Evolutionary conservation across 2,888 invertebrate genomes (phyloP).

Genomic region (Galerucella nymphaeae): DNA sequence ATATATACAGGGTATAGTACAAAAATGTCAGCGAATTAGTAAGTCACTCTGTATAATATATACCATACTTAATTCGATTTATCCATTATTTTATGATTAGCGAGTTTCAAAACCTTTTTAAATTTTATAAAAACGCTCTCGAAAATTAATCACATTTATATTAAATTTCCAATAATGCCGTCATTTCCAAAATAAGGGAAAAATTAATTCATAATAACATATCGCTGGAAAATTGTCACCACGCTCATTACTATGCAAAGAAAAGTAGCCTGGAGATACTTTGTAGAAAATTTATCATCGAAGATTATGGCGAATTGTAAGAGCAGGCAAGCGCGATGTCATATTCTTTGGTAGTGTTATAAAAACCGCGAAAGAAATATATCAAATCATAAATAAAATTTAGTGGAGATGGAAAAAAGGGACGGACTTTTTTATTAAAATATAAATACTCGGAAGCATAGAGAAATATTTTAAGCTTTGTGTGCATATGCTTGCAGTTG

Average conservation of each 20-base stretch:
- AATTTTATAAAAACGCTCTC: too few relatives aligned
- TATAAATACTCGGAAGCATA: not conserved
- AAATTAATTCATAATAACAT: conserved; percentile 13
- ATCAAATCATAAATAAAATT: conserved; percentile 37
- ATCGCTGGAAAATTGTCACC: conserved; percentile 23
- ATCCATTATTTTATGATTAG: too few relatives aligned
- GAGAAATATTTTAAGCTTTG: too few relatives aligned
- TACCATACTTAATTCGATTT: too few relatives aligned
- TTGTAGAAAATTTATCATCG: conserved; percentile 27
- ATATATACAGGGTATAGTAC: too few relatives aligned
- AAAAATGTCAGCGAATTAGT: too few relatives aligned
- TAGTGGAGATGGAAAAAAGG: conserved; percentile 9
- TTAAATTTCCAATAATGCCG: not conserved
- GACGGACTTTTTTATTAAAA: not conserved
- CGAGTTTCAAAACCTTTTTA: too few relatives aligned
- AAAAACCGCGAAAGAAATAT: conserved; percentile 26
- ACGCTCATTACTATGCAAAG: conserved; percentile 32
- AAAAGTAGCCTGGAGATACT: conserved; percentile 27
- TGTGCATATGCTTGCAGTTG: too few relatives aligned
- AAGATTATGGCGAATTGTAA: conserved; percentile 27
- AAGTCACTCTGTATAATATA: too few relatives aligned
- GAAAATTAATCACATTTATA: too few relatives aligned
- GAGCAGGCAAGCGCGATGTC: conserved; percentile 25
- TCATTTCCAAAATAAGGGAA: not conserved
- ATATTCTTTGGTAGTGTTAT: conserved; percentile 24